Evolutionary conservation across 2,113 vertebrate genomes (phyloP), one percentile per base, ranked within the genome.

Genomic region (Neodon shergylaensis): DNA sequence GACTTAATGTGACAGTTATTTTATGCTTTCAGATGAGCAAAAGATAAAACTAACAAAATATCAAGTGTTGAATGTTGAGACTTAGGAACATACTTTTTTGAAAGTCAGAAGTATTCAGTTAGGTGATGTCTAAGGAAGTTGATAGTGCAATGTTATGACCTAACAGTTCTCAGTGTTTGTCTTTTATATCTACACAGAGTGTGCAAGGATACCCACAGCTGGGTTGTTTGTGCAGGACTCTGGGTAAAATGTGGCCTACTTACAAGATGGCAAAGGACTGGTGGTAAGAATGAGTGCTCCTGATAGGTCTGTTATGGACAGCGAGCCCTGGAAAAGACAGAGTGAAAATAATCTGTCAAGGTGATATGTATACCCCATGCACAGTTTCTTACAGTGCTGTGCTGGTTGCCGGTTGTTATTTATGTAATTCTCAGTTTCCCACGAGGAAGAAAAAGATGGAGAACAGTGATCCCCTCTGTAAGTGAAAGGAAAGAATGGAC

Each of bases 1-100:
- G 1, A n/a, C 7, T 39, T 49, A 54, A 33, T 68, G 26, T 0
- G 6, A 39, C 44, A 31, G 4, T 91, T 19, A 1, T 83, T 94
- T 90, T 68, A n/a, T 85, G 83, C 47, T 91, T 92, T 89, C 66
- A n/a, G 28, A 47, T 74, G 42, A 90, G 22, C 94, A 81, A 74
- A 93, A 92, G 66, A 47, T 49, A 70, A 36, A 84, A n/a, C 0
- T 58, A 39, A 19, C 6, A 28, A 66, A 44, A 49, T 39, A 21
- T 14, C 36, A n/a, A 65, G 16, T 88, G 82, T 22, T 58, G 10
- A 83, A 70, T 49, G 52, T 65, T 77, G 82, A 87, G 88, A 63
- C 73, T 63, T 73, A 39, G 52, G 39, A 42, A 47, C 49, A 33
- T 16, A 3, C 68, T 66, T 36, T 52, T 94, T 82, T 49, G 39